Conservation (phyloP, 2,888 invertebrate genomes). For the Limnephilus auricula region DNA sequence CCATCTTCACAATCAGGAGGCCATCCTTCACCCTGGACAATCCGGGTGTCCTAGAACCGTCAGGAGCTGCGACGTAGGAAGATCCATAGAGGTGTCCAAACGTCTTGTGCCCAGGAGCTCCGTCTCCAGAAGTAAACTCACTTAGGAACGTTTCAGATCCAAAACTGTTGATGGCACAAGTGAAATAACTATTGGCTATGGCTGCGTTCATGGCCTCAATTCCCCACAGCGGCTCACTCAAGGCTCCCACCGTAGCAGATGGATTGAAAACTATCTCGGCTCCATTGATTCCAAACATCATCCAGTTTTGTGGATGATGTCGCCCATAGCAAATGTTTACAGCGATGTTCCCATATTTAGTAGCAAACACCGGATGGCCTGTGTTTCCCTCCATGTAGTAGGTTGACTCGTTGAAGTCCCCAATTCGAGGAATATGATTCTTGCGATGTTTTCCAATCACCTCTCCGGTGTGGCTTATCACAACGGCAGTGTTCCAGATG, state of each 20-base stretch:
- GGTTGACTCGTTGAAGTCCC: constrained; percentile 97
- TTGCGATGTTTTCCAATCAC: constrained; percentile 97
- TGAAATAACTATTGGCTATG: constrained; percentile 95
- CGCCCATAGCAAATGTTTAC: constrained; percentile 98
- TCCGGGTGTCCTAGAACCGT: constrained; percentile 93
- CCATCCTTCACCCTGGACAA: constrained; percentile 88
- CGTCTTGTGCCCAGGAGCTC: constrained; percentile 84
- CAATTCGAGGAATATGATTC: constrained; percentile 98
- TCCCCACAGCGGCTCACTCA: constrained; percentile 96
- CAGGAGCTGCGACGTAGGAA: constrained; percentile 94
- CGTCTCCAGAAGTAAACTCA: constrained; percentile 92
- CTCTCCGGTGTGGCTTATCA: constrained; percentile 91
- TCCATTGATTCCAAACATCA: constrained; percentile 97
- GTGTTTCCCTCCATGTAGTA: constrained; percentile 96
- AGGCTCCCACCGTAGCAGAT: constrained; percentile 88
- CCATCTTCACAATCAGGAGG: constrained; percentile 91
- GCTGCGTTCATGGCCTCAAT: constrained; percentile 98
- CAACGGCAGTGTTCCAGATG: constrained; percentile 96
- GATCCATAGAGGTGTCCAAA: constrained; percentile 98
- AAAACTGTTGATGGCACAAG: constrained; percentile 95
- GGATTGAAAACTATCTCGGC: constrained; percentile 99
- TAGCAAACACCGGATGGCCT: constrained; percentile 95
- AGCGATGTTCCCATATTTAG: constrained; percentile 91
- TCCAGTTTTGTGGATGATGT: constrained; percentile 98
- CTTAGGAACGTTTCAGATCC: constrained; percentile 90